Conservation (phyloP, 2,797 vertebrate species). For the Aeoliscus strigatus region DNA sequence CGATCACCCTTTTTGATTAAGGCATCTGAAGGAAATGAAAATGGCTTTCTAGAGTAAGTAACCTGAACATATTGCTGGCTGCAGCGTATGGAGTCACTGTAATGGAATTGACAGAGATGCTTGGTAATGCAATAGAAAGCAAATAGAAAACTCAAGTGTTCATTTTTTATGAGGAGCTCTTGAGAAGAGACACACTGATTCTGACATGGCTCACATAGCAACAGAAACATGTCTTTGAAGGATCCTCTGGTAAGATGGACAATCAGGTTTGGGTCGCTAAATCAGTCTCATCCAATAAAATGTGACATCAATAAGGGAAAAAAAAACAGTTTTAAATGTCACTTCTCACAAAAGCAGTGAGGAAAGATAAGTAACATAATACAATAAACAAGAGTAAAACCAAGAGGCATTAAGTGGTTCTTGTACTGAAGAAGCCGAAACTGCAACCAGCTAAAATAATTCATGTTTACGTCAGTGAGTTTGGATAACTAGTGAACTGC, state of each 20-base stretch:
- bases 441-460: too few species aligned
- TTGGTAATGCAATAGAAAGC: conserved; percentile 18
- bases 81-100: conserved; percentile 4
- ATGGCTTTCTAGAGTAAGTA: neutral
- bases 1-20: conserved; percentile 25
- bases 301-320: too few species aligned
- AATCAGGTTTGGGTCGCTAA: too few species aligned
- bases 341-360: too few species aligned
- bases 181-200: conserved; percentile 14
- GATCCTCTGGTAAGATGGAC: neutral
- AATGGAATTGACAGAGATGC: conserved; percentile 14
- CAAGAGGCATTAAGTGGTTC: too few species aligned
- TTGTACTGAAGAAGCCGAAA: too few species aligned
- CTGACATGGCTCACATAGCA: conserved; percentile 7
- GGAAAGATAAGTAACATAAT: too few species aligned
- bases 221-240: conserved; percentile 1
- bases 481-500: too few species aligned
- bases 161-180: conserved; percentile 13
- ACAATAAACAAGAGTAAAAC: too few species aligned
- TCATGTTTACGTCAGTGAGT: too few species aligned
- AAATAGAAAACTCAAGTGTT: conserved; percentile 8
- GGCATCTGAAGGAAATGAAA: conserved; percentile 12
- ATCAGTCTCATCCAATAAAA: too few species aligned
- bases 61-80: conserved; percentile 3
- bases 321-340: too few species aligned